Evolutionary conservation across 2,113 vertebrate species (phyloP), one percentile per base, ranked within the genome.

Genomic region (Paradoxurus hermaphroditus): DNA sequence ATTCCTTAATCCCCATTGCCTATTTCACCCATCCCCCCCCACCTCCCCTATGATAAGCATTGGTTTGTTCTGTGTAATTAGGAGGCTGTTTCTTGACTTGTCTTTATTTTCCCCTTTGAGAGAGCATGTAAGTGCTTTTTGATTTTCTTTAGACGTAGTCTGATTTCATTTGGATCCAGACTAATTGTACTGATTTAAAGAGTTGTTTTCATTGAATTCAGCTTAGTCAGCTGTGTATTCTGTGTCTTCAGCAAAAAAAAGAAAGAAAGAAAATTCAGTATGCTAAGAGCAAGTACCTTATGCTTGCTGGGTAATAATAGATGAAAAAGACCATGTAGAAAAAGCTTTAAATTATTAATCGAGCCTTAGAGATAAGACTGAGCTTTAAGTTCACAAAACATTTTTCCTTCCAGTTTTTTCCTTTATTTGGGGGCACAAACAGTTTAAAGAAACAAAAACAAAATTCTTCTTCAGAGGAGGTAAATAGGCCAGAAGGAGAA

Each of bases 151-250:
- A 95, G n/a, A 65, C 41, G 1, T 94, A n/a, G 41, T 86, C 46
- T 95, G 78, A 90, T 72, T 95, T 92, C 63, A 83, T 89, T 96
- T 96, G 62, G 23, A 73, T 89, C 53, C 29, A 94, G 53, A 92
- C 25, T 46, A 62, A 53, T 78, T 67, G 1, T 65, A 85, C 68
- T 90, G 67, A 92, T 95, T 90, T 95, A 29, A 85, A 95, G 36
- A 90, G 23, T 56, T 96, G 31, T 63, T 83, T 96, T 75, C 18
- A 86, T 39, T 81, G 73, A 90, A 44, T 85, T 81, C 11, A 82
- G 29, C 4, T 86, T 95, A 84, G 11, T 89, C 23, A 88, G 34
- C 31, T 92, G 1, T 97, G 18, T 85, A 78, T 86, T 95, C 41
- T 78, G 46, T 41, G 44, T 87, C 27, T 25, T 87, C 27, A 91